Percentiles rank a stretch among this genome's conserved stretches.
Conservation (phyloP, 2,113 vertebrate genomes). For the Pardalotus punctatus region DNA sequence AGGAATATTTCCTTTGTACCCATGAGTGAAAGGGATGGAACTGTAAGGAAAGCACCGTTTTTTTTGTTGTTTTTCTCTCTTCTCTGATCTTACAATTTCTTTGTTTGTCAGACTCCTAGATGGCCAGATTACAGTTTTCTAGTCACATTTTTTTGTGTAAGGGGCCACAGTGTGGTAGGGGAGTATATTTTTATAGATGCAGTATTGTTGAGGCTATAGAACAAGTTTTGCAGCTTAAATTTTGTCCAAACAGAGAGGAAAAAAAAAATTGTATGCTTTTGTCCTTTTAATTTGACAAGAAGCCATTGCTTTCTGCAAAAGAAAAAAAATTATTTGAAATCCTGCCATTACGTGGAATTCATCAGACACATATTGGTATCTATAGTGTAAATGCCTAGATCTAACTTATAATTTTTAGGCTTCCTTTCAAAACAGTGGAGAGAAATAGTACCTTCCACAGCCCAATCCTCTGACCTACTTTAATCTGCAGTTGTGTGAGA, state of each 20-base stretch:
- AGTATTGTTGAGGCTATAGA: neutral
- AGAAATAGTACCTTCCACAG: neutral
- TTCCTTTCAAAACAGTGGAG: neutral
- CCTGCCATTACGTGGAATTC: neutral
- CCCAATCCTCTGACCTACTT: conserved; percentile 17
- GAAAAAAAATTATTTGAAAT: neutral
- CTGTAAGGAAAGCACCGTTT: neutral
- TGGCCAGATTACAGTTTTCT: neutral
- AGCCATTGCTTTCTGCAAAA: neutral
- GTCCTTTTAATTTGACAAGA: neutral
- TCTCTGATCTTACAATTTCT: neutral
- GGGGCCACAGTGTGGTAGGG: neutral
- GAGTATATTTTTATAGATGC: neutral
- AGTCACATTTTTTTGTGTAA: neutral
- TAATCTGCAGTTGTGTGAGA: neutral
- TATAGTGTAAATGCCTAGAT: neutral
- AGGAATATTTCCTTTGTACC: neutral
- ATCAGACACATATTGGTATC: neutral
- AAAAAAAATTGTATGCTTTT: neutral
- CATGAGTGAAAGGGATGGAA: accelerated
- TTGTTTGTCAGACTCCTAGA: neutral
- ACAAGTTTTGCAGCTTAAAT: neutral
- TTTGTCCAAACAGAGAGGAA: neutral
- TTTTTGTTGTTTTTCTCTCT: neutral
- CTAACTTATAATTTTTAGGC: neutral